Evolutionary conservation across 2,113 vertebrate genomes (phyloP).

Genomic region (Danionella cerebrum): DNA sequence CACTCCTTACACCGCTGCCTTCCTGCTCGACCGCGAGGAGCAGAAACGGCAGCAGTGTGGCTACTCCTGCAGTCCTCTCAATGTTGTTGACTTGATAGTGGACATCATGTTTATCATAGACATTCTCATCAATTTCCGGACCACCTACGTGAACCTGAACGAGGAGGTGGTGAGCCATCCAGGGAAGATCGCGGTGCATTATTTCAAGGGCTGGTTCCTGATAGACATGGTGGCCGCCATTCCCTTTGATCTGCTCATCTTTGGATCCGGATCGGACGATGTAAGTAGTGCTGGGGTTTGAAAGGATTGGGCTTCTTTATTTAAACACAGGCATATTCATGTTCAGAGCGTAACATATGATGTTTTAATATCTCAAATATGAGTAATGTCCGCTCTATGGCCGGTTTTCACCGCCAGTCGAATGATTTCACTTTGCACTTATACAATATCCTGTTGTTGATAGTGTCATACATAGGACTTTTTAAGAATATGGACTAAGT

Average conservation of each 20-base stretch:
- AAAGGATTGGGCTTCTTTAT: too few species aligned
- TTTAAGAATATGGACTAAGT: too few species aligned
- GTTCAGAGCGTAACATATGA: too few species aligned
- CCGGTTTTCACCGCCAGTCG: too few species aligned
- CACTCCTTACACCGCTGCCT: conserved; percentile 95
- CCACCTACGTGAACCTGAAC: conserved; percentile 94
- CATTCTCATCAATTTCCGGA: conserved; percentile 99
- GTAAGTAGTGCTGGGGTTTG: conserved; percentile 77
- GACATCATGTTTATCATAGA: conserved; percentile 99
- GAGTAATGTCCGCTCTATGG: too few species aligned
- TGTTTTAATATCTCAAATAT: too few species aligned
- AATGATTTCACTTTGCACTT: too few species aligned
- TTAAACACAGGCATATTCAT: too few species aligned
- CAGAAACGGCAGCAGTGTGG: conserved; percentile 88
- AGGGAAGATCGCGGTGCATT: conserved; percentile 96
- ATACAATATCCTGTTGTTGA: too few species aligned
- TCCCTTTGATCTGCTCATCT: conserved; percentile 98
- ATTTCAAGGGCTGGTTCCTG: conserved; percentile 99
- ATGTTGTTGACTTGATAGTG: conserved; percentile 96
- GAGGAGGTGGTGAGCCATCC: conserved; percentile 99
- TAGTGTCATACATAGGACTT: too few species aligned
- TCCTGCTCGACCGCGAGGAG: conserved; percentile 91
- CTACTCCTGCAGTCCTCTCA: conserved; percentile 94
- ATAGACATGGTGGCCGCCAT: conserved; percentile 99
- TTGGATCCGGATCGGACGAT: conserved; percentile 98